Conservation (phyloP, 2,113 vertebrate genomes). For the Spizaetus ornatus region DNA sequence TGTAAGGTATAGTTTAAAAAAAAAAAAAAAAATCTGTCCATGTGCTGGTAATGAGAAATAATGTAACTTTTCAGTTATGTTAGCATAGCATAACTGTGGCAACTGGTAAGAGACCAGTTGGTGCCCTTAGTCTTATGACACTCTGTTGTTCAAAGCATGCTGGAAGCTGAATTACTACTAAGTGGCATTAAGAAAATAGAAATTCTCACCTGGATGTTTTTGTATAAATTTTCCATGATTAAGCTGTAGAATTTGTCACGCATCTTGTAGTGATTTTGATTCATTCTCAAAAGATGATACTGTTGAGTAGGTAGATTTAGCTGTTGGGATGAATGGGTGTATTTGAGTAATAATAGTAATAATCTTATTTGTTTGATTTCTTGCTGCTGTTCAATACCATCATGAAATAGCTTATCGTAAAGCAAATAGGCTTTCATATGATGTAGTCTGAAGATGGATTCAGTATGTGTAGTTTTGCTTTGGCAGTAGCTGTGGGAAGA, state of each 20-base stretch:
- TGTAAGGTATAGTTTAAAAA: accelerated
- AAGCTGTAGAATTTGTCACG: background rate
- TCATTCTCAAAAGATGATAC: background rate
- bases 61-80: background rate
- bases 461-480: background rate
- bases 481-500: background rate
- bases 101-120: background rate
- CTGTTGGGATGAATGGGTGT: background rate
- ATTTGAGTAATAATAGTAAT: background rate
- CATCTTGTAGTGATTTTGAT: background rate
- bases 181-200: background rate
- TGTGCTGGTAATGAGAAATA: background rate
- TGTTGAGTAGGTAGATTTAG: background rate
- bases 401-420: background rate
- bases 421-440: background rate
- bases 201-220: background rate
- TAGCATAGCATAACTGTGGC: background rate
- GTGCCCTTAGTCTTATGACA: background rate
- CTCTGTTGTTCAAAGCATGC: background rate
- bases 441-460: background rate
- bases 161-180: background rate
- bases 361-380: slow-evolving; percentile 6
- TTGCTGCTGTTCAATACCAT: background rate
- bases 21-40: too few species aligned
- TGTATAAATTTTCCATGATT: background rate